Evolutionary conservation across 2,888 invertebrate species (phyloP).

Genomic region (Chymomyza amoena): DNA sequence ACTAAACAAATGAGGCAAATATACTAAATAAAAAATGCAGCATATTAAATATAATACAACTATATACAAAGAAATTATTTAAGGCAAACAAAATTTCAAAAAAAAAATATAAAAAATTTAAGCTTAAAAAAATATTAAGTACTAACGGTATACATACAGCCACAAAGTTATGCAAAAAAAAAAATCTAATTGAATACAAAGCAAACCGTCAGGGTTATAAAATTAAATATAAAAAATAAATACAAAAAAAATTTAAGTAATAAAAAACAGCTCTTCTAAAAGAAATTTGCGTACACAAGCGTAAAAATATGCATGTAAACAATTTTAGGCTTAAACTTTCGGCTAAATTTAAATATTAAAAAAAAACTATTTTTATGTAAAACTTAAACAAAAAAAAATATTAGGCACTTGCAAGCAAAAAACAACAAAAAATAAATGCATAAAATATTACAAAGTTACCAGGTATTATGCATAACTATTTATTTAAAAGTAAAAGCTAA

Average conservation of each 20-base stretch:
- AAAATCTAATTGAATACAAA: conserved; percentile 42
- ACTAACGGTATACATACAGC: conserved; percentile 51
- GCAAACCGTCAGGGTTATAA: conserved; percentile 60
- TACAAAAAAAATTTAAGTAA: conserved; percentile 33
- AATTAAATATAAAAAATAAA: conserved; percentile 36
- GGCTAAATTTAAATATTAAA: conserved; percentile 55
- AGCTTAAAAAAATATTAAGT: conserved; percentile 18
- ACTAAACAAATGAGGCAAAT: conserved; percentile 62
- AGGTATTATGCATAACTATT: conserved; percentile 51
- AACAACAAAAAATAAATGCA: conserved; percentile 29
- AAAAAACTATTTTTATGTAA: conserved; percentile 53
- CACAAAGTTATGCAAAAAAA: conserved; percentile 12
- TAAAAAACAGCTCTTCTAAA: conserved; percentile 48
- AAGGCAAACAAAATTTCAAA: conserved; percentile 57
- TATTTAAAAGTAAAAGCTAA: conserved; percentile 43
- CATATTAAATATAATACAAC: conserved; percentile 3
- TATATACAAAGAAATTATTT: conserved; percentile 72
- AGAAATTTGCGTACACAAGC: conserved; percentile 51
- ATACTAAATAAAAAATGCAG: conserved; percentile 5
- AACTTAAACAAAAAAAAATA: conserved; percentile 40
- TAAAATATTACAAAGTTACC: conserved; percentile 34
- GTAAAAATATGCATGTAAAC: conserved; percentile 30
- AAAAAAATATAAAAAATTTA: conserved; percentile 3
- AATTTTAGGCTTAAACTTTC: conserved; percentile 69
- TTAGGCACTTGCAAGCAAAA: conserved; percentile 46